A percentile compares a stretch with the other conserved stretches of the same genome.
phyloP scores from a whole-genome alignment of 2,797 vertebrate genomes.

The Phrynocephalus vlangalii region DNA sequence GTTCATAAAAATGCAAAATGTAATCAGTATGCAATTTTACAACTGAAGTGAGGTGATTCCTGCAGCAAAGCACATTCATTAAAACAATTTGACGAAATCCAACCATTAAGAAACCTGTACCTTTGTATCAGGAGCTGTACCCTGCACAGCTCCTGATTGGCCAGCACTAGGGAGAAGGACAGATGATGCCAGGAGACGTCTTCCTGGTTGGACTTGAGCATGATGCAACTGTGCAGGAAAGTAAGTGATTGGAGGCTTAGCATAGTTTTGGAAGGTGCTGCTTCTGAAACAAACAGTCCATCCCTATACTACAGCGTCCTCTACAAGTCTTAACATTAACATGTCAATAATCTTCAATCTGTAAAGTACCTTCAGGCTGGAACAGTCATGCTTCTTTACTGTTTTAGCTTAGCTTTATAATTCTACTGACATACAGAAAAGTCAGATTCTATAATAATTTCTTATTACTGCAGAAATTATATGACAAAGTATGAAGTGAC shows the following conservation, averaged over 20 bases:
- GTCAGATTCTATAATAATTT: not conserved
- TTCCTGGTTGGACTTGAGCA: too few relatives aligned
- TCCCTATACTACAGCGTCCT: too few relatives aligned
- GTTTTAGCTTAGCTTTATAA: not conserved
- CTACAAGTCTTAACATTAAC: not conserved
- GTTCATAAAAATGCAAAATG: conserved; percentile 64
- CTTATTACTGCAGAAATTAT: not conserved
- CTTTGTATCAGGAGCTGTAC: too few relatives aligned
- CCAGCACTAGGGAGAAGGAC: too few relatives aligned
- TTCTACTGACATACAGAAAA: not conserved
- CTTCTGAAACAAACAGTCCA: too few relatives aligned
- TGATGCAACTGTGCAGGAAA: too few relatives aligned
- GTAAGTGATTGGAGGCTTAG: too few relatives aligned
- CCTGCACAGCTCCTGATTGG: too few relatives aligned
- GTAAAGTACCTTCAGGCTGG: not conserved
- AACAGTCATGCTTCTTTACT: not conserved
- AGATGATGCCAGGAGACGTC: too few relatives aligned
- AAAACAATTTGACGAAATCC: conserved; percentile 64
- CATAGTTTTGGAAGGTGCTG: too few relatives aligned
- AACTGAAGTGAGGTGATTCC: conserved; percentile 53
- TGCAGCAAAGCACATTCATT: conserved; percentile 62
- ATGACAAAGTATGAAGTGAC: not conserved
- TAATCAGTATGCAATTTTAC: conserved; percentile 60
- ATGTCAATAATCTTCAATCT: not conserved
- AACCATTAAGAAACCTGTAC: conserved; percentile 2